Percentiles rank a stretch among this genome's conserved stretches.
These are phyloP conservation scores for Sinocyclocheilus anophthalmus DNA, from an alignment of 2,113 vertebrate genomes.

Conservation along the genomic window DNA sequence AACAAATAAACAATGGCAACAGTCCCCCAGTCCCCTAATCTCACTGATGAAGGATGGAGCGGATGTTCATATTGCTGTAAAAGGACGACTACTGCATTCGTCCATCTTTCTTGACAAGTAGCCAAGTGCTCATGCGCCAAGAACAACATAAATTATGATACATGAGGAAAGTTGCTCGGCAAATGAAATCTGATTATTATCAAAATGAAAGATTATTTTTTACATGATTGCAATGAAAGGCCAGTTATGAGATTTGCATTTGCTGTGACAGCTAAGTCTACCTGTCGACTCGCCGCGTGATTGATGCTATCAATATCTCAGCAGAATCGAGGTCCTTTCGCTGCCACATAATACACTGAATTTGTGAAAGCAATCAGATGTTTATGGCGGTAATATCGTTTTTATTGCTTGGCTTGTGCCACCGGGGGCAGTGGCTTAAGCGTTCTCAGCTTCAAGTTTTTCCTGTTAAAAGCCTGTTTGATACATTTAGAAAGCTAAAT, in stretches of 20 bases:
- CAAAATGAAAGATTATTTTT: slow-evolving; percentile 1
- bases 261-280: slow-evolving; percentile 18
- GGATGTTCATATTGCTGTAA: neutral
- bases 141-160: neutral
- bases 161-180: neutral
- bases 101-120: slow-evolving; percentile 24
- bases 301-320: slow-evolving; percentile 54
- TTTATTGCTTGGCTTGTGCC: slow-evolving; percentile 56
- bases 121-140: neutral
- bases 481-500: neutral
- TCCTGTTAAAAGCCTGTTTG: neutral
- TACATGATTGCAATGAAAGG: slow-evolving; percentile 22
- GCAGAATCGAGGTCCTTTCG: neutral
- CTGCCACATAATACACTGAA: slow-evolving; percentile 42
- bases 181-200: neutral
- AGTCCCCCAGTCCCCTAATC: neutral
- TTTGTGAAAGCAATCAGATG: slow-evolving; percentile 45
- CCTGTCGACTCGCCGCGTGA: slow-evolving; percentile 29
- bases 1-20: slow-evolving; percentile 33
- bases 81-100: neutral
- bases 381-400: slow-evolving; percentile 56
- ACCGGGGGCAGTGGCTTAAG: neutral
- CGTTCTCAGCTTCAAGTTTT: neutral
- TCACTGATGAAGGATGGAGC: slow-evolving; percentile 18
- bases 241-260: slow-evolving; percentile 44